Base-by-base conservation (phyloP, 2,888 invertebrate species). In the Zygogramma bicolorata region DNA sequence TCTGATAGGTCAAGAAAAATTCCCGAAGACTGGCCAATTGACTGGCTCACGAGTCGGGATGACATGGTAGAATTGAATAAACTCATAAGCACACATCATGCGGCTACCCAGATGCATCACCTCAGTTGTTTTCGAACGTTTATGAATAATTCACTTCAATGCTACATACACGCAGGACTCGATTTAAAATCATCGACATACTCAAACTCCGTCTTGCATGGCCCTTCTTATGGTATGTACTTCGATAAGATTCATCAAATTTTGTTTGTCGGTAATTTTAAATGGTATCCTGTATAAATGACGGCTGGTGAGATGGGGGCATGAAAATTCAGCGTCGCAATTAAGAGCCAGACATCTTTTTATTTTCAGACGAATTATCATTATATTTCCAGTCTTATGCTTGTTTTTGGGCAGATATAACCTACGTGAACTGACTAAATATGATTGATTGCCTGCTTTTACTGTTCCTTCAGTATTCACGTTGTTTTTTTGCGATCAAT, bases 311-410 rank as follows among this genome's bases (percentile, higher is more conserved):
- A 46, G 46, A 18, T 46, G 61, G 62, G 68, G 70, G 71, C 76
- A 71, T 74, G 74, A 77, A 76, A 77, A 79, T 77, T 79, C 70
- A 71, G 75, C 74, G 70, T 77, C 62, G 76, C 76, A 78, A 78
- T 78, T 79, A 75, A 70, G 77, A 77, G 77, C 75, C 80, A 80
- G 80, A 80, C 80, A 80, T 80, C 80, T 80, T 80, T 80, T 80
- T 78, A 76, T 71, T 80, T 80, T 77, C 75, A 71, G 70, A 70
- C 75, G 77, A 79, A 80, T 80, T 78, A 77, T 73, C 77, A 80
- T 80, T 76, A 77, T 78, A 75, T 73, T 77, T 79, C 80, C 75
- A 79, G 78, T 72, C 79, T 77, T 77, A 75, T 79, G 76, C 75
- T 78, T 75, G 78, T 78, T 78, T 80, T 80, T 80, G 79, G 79